Conservation (phyloP, 2,113 vertebrate species). For the Nothobranchius kuhntae region DNA sequence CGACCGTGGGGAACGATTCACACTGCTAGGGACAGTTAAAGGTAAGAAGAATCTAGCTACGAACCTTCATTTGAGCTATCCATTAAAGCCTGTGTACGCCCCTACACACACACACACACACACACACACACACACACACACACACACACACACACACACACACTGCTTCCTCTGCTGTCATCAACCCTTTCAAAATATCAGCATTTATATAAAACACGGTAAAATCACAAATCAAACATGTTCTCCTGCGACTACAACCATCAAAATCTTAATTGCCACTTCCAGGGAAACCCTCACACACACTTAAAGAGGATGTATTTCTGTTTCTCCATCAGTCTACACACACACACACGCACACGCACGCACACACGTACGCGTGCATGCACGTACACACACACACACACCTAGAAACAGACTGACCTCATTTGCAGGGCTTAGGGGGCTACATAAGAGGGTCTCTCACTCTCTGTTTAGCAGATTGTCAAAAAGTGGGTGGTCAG, state of each 20-base stretch:
- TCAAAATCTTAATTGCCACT: slow-evolving; percentile 56
- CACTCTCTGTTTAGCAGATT: slow-evolving; percentile 62
- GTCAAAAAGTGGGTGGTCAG: slow-evolving; percentile 70
- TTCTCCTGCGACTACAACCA: slow-evolving; percentile 45
- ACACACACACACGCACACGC: slow-evolving; percentile 35
- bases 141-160: too few relatives aligned
- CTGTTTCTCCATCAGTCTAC: slow-evolving; percentile 30
- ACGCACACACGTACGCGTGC: slow-evolving; percentile 40
- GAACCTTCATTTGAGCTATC: slow-evolving; percentile 34
- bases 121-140: not conserved
- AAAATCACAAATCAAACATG: slow-evolving; percentile 46
- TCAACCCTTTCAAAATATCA: slow-evolving; percentile 57
- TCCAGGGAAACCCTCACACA: slow-evolving; percentile 54
- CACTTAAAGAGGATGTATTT: not conserved
- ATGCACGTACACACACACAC: slow-evolving; percentile 42
- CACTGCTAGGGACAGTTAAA: slow-evolving; percentile 43
- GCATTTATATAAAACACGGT: slow-evolving; percentile 48
- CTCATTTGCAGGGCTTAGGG: slow-evolving; percentile 65
- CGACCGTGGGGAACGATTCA: slow-evolving; percentile 30
- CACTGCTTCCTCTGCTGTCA: slow-evolving; percentile 27
- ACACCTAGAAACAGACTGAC: slow-evolving; percentile 62
- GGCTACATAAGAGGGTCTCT: slow-evolving; percentile 66
- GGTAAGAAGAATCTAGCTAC: slow-evolving; percentile 50
- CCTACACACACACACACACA: too few relatives aligned
- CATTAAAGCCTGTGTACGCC: slow-evolving; percentile 15